Percentiles rank a stretch among this genome's conserved stretches.
Evolutionary conservation across 1,140 invertebrate genomes (phyloP).

Genomic region (Pseudomyrmex flavicornis): DNA sequence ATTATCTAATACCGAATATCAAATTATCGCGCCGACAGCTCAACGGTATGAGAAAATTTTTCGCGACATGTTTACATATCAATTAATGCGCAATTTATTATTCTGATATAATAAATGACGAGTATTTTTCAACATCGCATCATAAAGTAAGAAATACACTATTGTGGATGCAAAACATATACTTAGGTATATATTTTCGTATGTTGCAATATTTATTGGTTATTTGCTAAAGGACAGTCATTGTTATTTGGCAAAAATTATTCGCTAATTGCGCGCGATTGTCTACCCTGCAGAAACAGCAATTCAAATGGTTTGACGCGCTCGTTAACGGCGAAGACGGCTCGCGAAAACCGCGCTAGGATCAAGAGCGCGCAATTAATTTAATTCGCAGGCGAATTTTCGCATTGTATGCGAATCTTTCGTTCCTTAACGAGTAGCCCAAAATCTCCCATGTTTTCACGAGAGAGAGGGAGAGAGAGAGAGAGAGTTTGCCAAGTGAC

Average conservation of each 20-base stretch:
- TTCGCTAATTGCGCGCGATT: neutral
- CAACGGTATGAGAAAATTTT: conserved; percentile 34
- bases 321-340: neutral
- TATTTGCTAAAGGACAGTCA: neutral
- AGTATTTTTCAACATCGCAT: neutral
- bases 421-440: conserved; percentile 15
- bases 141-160: neutral
- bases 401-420: neutral
- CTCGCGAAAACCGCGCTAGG: neutral
- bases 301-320: conserved; percentile 29
- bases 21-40: conserved; percentile 45
- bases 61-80: conserved; percentile 38
- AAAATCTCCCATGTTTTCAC: neutral
- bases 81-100: neutral
- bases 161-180: neutral
- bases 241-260: neutral
- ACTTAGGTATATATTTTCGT: neutral
- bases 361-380: conserved; percentile 29
- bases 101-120: neutral
- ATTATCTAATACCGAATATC: conserved; percentile 19
- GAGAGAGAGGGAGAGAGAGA: neutral
- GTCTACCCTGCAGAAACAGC: neutral
- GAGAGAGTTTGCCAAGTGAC: neutral
- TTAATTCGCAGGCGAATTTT: conserved; percentile 21
- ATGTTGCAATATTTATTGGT: neutral